Base-by-base conservation (phyloP, 2,113 vertebrate species). In the Phocoena phocoena region DNA sequence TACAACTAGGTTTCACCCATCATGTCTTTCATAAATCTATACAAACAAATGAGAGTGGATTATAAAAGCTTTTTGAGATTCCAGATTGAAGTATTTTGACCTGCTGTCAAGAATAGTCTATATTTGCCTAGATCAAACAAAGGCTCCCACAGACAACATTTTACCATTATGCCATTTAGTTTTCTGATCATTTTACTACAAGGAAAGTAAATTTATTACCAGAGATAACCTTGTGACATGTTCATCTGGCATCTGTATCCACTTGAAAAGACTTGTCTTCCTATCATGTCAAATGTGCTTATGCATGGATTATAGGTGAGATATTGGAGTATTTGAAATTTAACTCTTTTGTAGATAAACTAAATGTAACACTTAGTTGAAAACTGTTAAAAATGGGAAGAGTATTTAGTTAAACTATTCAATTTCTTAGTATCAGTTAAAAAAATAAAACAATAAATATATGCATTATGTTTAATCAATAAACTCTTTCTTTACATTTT, bases 201-300 rank as follows among this genome's bases (percentile, higher is more conserved):
- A 88, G n/a, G 20, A 70, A 53, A 96, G 70, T 84, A 70, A 68
- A 73, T 63, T 55, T 92, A 83, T 95, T 89, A 58, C 26, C 31
- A 71, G 50, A 62, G 6, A 60, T 77, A 83, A 79, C 9, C 53
- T 47, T 63, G 33, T 31, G 60, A 25, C n/a, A 79, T 25, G 71
- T 53, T 41, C 25, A 80, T 13, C 17, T 87, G 60, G 13, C 28
- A 70, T 70, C 60, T 47, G 14, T 44, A 53, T 55, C 74, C 63
- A 82, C 60, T 47, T 90, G 81, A 68, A 85, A 95, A 81, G 6
- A 87, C 20, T 53, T 90, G 26, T n/a, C 90, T 86, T 76, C 14
- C 12, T 87, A 67, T 33, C 5, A 31, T 53, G 18, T 68, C 60
- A 86, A 44, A 17, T 70, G n/a, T 96, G 25, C 21, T 86, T 47